Conservation (phyloP, 2,797 vertebrate genomes). For the Aplochiton taeniatus region DNA sequence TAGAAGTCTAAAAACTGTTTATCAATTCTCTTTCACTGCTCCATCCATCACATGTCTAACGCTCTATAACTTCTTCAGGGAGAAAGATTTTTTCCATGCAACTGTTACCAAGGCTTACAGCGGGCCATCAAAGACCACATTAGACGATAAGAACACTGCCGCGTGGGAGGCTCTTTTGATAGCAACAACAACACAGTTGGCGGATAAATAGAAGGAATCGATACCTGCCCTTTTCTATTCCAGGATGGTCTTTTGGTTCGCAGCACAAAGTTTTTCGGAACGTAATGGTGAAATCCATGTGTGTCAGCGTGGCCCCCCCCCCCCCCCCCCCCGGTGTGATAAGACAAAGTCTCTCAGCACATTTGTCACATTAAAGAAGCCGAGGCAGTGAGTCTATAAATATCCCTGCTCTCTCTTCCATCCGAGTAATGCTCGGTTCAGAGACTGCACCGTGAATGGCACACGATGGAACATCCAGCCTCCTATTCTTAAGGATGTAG, state of each 20-base stretch:
- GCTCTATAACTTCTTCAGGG: constrained; percentile 26
- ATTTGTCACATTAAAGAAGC: too few relatives aligned
- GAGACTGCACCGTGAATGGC: constrained; percentile 4
- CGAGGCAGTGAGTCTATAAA: constrained; percentile 3
- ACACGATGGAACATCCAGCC: constrained; percentile 21
- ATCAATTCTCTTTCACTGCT: constrained; percentile 41
- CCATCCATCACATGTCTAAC: constrained; percentile 48
- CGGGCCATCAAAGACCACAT: constrained; percentile 38
- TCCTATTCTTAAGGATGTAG: constrained; percentile 4
- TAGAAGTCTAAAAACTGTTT: constrained; percentile 14
- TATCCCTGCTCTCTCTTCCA: constrained; percentile 8
- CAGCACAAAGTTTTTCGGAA: constrained; percentile 25
- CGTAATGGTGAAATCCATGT: constrained; percentile 34
- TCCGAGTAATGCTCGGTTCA: constrained; percentile 9
- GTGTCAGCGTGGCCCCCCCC: constrained; percentile 10
- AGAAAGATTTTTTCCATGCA: constrained; percentile 42
- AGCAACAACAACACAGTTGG: constrained; percentile 34
- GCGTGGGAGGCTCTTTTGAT: constrained; percentile 23
- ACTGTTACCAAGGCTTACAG: constrained; percentile 31
- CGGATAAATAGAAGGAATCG: constrained; percentile 35
- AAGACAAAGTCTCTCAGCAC: too few relatives aligned
- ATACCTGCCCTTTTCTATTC: constrained; percentile 37
- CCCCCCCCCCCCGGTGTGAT: too few relatives aligned
- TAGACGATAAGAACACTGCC: constrained; percentile 33
- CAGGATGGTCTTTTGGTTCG: constrained; percentile 35